Base-by-base conservation (phyloP, 2,888 invertebrate genomes). In the Lagria hirta region DNA sequence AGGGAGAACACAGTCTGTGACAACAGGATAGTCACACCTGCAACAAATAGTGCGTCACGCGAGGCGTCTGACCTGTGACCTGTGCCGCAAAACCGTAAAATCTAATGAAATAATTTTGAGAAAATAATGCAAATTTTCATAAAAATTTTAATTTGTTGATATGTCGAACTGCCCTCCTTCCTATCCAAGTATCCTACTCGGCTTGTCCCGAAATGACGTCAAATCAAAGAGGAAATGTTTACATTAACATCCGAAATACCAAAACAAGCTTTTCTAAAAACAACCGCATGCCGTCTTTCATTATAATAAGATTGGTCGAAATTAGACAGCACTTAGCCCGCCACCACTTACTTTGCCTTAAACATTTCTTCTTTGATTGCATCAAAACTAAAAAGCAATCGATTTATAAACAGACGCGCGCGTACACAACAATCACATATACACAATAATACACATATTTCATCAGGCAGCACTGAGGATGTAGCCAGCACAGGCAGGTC, bases 1-100 rank as follows among this genome's bases (percentile, higher is more conserved):
- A 96, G 86, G 76, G 96, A 90, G 83, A 98, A 97, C 79, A 97
- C 96, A 78, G 95, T 96, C 84, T 97, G 90, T 71, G 97, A 97
- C 80, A 98, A 90, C 78, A 96, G 88, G 79, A 96, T 95, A 79
- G 95, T 96, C 76, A 96, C 92, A 86, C 94, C 95, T 96, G 92
- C 75, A 88, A 88, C 86, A 81, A 80, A 78, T 78, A 79, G 73
- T 64, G 69, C 63, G 66, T 69, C 68, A 69, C 69, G 66, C 68
- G 64, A 64, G 62, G 62, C 67, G 69, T 70, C 71, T 71, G 70
- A 71, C 70, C 70, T 70, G 67, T 66, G 66, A 68, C 69, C 69
- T 70, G 70, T 69, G 67, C 69, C 68, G 66, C 58, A 59, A 53
- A 26, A 46, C 30, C 45, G 48, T 38, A 33, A 48, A 24, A 26